Evolutionary conservation across 1,140 invertebrate species (phyloP).

Genomic region (Wiebesia pumilae): DNA sequence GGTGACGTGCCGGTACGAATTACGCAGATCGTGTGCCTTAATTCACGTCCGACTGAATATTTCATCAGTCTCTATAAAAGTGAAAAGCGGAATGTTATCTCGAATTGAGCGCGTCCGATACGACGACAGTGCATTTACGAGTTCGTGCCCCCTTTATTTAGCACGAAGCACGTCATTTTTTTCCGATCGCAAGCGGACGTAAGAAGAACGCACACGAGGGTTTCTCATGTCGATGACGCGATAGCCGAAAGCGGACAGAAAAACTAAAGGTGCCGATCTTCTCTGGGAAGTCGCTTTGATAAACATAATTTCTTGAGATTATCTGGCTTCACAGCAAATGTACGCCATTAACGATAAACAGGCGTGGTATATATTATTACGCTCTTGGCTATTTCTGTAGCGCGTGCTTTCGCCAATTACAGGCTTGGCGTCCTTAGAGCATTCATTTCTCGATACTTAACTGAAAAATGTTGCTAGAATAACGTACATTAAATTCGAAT

Average conservation of each 20-base stretch:
- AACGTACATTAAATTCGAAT: too few relatives aligned
- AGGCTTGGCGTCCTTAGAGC: too few relatives aligned
- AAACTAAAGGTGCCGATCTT: constrained; percentile 26
- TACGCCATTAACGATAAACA: neutral
- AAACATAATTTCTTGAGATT: constrained; percentile 36
- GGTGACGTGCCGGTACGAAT: constrained; percentile 65
- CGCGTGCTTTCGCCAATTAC: neutral
- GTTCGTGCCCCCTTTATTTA: neutral
- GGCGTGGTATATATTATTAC: neutral
- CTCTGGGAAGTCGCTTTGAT: constrained; percentile 8
- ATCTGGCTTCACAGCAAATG: neutral
- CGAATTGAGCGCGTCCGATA: too few relatives aligned
- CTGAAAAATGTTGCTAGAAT: too few relatives aligned
- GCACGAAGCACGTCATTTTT: neutral
- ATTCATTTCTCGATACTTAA: too few relatives aligned
- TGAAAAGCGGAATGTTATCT: neutral
- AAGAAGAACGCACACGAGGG: neutral
- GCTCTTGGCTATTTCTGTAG: neutral
- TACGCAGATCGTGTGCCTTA: constrained; percentile 63
- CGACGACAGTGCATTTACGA: too few relatives aligned
- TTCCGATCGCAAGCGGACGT: too few relatives aligned
- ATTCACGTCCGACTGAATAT: constrained; percentile 64
- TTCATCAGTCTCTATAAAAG: constrained; percentile 62
- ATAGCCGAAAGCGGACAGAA: constrained; percentile 43
- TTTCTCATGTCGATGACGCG: constrained; percentile 55